Conservation (phyloP, 2,888 invertebrate species). For the Podabrus alpinus region DNA sequence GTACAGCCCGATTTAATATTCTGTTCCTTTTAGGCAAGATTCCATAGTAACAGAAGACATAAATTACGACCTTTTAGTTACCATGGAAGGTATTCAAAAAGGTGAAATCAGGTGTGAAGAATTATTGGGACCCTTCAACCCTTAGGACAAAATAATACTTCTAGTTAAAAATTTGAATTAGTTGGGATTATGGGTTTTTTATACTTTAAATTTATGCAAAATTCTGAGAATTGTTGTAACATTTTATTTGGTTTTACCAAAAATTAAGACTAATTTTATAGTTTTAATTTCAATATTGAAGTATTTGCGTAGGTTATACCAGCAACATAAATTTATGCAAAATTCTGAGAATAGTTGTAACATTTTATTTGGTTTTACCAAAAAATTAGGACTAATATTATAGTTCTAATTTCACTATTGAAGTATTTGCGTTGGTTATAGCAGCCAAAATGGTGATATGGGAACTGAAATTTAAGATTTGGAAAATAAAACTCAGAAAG, state of each 20-base stretch:
- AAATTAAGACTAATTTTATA: too few relatives aligned
- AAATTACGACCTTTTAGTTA: slow-evolving; percentile 87
- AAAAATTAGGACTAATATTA: too few relatives aligned
- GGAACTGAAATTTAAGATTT: not conserved
- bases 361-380: not conserved
- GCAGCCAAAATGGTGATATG: not conserved
- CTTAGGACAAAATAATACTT: not conserved
- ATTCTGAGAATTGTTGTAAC: not conserved
- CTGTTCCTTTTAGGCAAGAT: slow-evolving; percentile 65
- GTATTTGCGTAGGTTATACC: too few relatives aligned
- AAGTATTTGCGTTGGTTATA: too few relatives aligned
- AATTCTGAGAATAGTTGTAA: not conserved
- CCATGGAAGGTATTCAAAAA: slow-evolving; percentile 73
- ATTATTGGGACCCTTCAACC: slow-evolving; percentile 68
- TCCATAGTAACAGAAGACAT: slow-evolving; percentile 86
- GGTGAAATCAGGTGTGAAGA: slow-evolving; percentile 74
- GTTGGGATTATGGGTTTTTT: not conserved
- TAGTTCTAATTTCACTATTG: too few relatives aligned
- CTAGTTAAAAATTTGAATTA: not conserved
- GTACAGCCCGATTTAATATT: not conserved
- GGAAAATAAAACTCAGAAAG: not conserved
- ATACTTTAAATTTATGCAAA: not conserved
- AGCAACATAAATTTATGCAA: not conserved
- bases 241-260: not conserved
- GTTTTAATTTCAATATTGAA: too few relatives aligned